Evolutionary conservation across 2,797 vertebrate species (phyloP), one percentile per base, ranked within the genome.

Genomic region (Mallotus villosus): DNA sequence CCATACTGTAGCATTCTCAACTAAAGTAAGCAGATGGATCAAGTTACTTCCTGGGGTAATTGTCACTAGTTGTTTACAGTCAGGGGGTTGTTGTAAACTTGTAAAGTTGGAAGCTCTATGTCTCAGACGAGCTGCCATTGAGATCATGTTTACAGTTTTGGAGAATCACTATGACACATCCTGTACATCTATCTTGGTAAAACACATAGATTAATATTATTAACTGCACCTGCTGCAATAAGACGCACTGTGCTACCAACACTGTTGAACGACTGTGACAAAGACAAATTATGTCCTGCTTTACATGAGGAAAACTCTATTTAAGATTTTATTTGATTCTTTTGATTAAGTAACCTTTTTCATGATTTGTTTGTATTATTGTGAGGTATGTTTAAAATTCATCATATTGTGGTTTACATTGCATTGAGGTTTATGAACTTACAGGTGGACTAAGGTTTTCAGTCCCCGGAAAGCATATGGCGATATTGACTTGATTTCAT

Each of bases 371-470:
- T 55, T 55, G 51, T 46, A 12, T n/a, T 55, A 55, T 55, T 55
- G 51, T 55, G 41, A 55, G 51, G 51, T 55, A 17, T 51, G 49
- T 51, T 34, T 34, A 8, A 8, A 34, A 34, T 34, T 6, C 5
- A 34, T 6, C 8, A 16, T 51, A 51, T 51, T 17, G 49, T 51
- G 49, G 49, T 3, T 14, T 51, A 51, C 49, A 14, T 14, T 51
- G 17, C 49, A 17, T 51, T 51, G 17, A 51, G 51, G 19, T 55
- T 55, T 55, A n/a, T 79, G 80, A 94, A 97, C 97, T 98, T 90
- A 99, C 97, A 99, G 90, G 81, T 99, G 97, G 86, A 97, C 95
- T 82, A 99, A 90, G 78, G 96, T 96, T 89, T 98, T 98, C 81
- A 99, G 93, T 81, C 97, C 96, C 78, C 95, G 93, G 89, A 99